Base-by-base conservation (phyloP, 2,113 vertebrate species). In the Canis aureus region DNA sequence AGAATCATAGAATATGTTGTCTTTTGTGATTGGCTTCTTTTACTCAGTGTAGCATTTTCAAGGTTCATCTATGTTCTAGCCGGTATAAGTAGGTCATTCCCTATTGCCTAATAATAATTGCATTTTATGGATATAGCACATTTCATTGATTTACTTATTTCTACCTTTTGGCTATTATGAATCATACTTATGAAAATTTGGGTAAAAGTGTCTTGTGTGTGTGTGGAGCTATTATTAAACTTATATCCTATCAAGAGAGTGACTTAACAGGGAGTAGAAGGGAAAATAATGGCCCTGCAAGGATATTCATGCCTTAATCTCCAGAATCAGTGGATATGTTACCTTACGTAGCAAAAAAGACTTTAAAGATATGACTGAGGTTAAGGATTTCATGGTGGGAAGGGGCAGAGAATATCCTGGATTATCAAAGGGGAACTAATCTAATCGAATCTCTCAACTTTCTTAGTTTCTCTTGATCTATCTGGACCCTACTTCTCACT, bases 71-170 rank as follows among this genome's bases (percentile, higher is more conserved):
- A 20, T 8, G 11, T 16, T 64, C 0, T 69, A n/a, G 17, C 16
- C 19, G 20, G 2, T 43, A 29, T 84, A 13, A 53, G 35, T 79
- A 49, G 17, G 67, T 76, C 0, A 10, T 13, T 81, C 49, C 15
- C 53, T 57, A 13, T 19, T 86, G 19, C 16, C 43, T 69, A n/a
- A 35, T 49, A 51, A 35, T 97, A 86, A 76, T 32, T 62, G 4
- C 12, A 73, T 20, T 81, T 27, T 51, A 94, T 43, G 53, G 6
- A 53, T 35, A n/a, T 43, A 55, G 3, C 11, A 51, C 49, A 67
- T 95, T 95, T 57, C 87, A 86, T 57, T 81, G 22, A 51, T 49
- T 59, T 57, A 17, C 51, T 51, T 69, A 19, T 89, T 95, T 92
- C 23, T 11, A 81, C 38, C 62, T 93, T 90, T 53, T 43, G 22